phyloP scores from a whole-genome alignment of 1,140 invertebrate species.

The Maconellicoccus hirsutus region DNA sequence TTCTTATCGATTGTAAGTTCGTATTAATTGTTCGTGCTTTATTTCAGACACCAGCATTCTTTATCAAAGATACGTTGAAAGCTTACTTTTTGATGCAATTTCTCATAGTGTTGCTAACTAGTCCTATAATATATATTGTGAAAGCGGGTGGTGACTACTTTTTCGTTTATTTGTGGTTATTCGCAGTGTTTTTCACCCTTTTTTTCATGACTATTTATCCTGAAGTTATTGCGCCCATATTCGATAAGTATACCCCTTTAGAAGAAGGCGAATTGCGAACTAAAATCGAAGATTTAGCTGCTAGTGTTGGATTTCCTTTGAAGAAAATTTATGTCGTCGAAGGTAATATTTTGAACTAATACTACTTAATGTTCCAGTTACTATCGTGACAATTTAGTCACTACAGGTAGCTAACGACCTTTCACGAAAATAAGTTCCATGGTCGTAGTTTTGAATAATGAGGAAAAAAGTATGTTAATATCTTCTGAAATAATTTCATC shows the following conservation, averaged over 20 bases:
- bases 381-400: too few species aligned
- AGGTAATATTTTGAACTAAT: conserved; percentile 41
- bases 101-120: conserved; percentile 66
- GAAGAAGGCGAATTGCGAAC: conserved; percentile 77
- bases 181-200: conserved; percentile 64
- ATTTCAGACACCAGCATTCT: conserved; percentile 75
- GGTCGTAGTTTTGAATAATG: too few species aligned
- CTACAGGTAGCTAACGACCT: too few species aligned
- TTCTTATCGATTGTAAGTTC: neutral
- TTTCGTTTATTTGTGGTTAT: conserved; percentile 90
- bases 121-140: conserved; percentile 49
- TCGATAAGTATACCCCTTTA: conserved; percentile 95
- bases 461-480: too few species aligned
- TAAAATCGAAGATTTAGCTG: conserved; percentile 81
- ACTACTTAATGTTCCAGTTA: too few species aligned
- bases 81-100: conserved; percentile 66
- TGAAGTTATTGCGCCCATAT: conserved; percentile 92
- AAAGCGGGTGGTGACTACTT: conserved; percentile 82
- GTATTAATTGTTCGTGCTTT: conserved; percentile 33
- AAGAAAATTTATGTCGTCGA: conserved; percentile 95
- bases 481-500: too few species aligned
- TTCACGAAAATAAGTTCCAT: too few species aligned
- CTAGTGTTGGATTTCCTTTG: conserved; percentile 79
- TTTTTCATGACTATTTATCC: conserved; percentile 85
- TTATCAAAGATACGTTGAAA: conserved; percentile 87